Conservation (phyloP, 2,888 invertebrate species). For the Mythimna lalbum region DNA sequence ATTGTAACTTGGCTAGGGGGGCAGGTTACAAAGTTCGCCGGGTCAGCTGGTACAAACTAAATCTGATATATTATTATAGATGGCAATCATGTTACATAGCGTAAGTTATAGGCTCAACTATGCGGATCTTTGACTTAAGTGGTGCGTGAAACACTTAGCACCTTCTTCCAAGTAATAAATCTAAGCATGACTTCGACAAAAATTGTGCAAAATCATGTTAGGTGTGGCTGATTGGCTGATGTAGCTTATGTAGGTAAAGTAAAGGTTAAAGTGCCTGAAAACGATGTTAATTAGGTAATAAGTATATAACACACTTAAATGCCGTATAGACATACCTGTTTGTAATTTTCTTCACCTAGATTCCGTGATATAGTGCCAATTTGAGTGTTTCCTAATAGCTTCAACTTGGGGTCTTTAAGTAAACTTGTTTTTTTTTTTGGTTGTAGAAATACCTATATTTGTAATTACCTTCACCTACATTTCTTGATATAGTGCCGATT, state of each 20-base stretch:
- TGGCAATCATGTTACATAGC: too few species aligned
- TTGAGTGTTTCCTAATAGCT: too few species aligned
- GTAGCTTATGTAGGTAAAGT: constrained; percentile 8
- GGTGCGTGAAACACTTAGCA: neutral
- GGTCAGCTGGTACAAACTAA: too few species aligned
- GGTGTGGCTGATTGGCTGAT: neutral
- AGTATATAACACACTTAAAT: neutral
- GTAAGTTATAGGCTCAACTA: too few species aligned
- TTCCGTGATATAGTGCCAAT: neutral
- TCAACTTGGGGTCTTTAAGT: too few species aligned
- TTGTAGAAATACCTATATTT: too few species aligned
- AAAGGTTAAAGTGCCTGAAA: neutral
- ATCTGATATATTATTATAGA: too few species aligned
- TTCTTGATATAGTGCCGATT: too few species aligned
- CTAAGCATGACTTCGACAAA: neutral
- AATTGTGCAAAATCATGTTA: neutral
- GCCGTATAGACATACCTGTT: neutral
- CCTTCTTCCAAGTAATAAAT: constrained; percentile 4
- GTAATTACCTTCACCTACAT: too few species aligned
- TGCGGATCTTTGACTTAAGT: neutral
- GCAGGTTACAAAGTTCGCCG: too few species aligned
- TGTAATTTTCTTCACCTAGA: neutral
- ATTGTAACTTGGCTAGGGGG: too few species aligned
- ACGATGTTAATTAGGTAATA: neutral
- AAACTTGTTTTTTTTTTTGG: too few species aligned